These are phyloP conservation scores for Alosa sapidissima DNA, from an alignment of 2,797 vertebrate genomes.

Conservation along the genomic window DNA sequence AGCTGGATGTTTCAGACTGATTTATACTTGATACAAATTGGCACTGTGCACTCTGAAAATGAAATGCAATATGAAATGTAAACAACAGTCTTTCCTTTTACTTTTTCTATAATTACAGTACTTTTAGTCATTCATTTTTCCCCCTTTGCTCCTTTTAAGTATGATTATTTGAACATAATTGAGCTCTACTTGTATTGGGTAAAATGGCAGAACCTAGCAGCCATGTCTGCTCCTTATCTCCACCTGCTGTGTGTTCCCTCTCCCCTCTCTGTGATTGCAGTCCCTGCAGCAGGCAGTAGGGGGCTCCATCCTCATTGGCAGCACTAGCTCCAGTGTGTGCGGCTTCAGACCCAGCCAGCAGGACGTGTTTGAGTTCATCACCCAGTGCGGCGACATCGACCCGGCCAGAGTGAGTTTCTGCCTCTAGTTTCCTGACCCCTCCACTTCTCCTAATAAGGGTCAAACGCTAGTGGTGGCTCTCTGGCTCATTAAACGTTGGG, in stretches of 20 bases:
- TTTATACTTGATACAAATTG: too few relatives aligned
- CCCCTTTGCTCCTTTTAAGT: too few relatives aligned
- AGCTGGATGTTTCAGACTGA: background rate
- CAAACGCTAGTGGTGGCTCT: background rate
- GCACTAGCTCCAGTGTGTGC: slow-evolving; percentile 39
- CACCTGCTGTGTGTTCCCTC: background rate
- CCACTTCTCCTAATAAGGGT: background rate
- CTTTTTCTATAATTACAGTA: background rate
- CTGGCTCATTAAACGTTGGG: background rate
- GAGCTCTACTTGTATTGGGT: background rate
- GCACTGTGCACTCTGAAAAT: background rate
- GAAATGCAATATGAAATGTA: background rate
- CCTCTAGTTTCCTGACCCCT: background rate
- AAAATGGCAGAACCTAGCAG: background rate
- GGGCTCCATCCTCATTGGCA: slow-evolving; percentile 60
- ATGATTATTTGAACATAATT: background rate
- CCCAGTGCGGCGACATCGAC: slow-evolving; percentile 70
- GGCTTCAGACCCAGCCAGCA: slow-evolving; percentile 74
- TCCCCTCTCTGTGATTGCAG: slow-evolving; percentile 52
- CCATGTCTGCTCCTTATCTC: background rate
- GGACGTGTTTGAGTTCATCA: slow-evolving; percentile 80
- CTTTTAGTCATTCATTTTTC: background rate
- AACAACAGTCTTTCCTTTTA: background rate
- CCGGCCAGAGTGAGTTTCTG: slow-evolving; percentile 65
- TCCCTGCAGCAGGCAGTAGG: slow-evolving; percentile 73